Evolutionary conservation across 2,797 vertebrate species (phyloP).

Genomic region (Philypnodon macrostomus): DNA sequence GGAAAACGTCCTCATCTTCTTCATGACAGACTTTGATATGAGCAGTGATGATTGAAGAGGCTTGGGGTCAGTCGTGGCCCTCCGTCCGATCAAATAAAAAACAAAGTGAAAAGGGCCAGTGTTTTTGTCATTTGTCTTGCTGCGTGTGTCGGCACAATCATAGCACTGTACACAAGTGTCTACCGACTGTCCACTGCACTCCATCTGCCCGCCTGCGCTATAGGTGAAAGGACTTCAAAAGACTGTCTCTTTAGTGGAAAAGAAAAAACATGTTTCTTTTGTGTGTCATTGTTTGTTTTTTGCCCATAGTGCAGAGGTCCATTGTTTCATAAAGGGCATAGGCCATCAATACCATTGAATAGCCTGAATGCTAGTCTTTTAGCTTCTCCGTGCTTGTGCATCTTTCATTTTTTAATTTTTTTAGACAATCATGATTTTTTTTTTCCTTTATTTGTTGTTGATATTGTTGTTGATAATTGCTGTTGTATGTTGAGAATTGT

Average conservation of each 20-base stretch:
- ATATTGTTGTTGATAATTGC: slow-evolving; percentile 85
- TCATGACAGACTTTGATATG: slow-evolving; percentile 65
- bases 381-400: slow-evolving; percentile 86
- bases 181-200: slow-evolving; percentile 62
- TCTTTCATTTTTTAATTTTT: slow-evolving; percentile 96
- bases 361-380: slow-evolving; percentile 82
- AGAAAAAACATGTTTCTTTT: slow-evolving; percentile 56
- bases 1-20: slow-evolving; percentile 29
- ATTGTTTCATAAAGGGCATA: slow-evolving; percentile 70
- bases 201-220: slow-evolving; percentile 63
- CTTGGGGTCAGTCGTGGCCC: slow-evolving; percentile 24
- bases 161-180: slow-evolving; percentile 71
- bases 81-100: slow-evolving; percentile 48
- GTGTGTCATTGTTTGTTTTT: slow-evolving; percentile 16
- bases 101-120: slow-evolving; percentile 58
- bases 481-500: slow-evolving; percentile 91
- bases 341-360: slow-evolving; percentile 86
- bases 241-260: slow-evolving; percentile 72
- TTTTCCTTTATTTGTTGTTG: slow-evolving; percentile 57
- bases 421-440: slow-evolving; percentile 95
- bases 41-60: slow-evolving; percentile 47
- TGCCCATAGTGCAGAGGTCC: slow-evolving; percentile 69
- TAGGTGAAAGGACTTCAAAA: slow-evolving; percentile 76
- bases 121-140: slow-evolving; percentile 49
- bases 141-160: slow-evolving; percentile 75